phyloP scores from a whole-genome alignment of 1,140 invertebrate genomes.

The Leptestheria dahalacensis region DNA sequence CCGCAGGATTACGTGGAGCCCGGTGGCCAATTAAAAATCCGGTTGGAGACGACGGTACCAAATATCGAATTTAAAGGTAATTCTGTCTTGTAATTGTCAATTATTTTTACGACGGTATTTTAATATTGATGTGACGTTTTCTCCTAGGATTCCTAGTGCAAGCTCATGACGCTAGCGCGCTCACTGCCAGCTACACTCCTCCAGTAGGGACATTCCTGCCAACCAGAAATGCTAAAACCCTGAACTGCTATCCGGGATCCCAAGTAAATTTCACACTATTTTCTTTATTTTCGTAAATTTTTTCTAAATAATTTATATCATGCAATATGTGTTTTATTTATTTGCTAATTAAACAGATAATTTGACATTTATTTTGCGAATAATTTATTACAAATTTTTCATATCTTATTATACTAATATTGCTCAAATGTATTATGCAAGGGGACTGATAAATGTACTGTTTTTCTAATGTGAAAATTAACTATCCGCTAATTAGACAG shows the following conservation, averaged over 20 bases:
- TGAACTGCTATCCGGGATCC: conserved; percentile 3
- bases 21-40: no score
- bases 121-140: background rate
- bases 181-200: background rate
- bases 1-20: no score
- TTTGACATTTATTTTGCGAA: no score
- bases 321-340: background rate
- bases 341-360: no score
- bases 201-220: background rate
- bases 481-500: no score
- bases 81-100: background rate
- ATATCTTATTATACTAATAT: no score
- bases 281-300: background rate
- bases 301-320: background rate
- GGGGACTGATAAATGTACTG: no score
- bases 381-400: no score
- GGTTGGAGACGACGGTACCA: no score
- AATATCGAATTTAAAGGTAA: no score
- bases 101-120: background rate
- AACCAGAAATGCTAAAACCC: background rate
- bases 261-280: background rate
- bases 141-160: background rate
- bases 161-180: background rate
- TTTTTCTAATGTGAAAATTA: no score
- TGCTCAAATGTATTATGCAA: no score